These are phyloP conservation scores for Plectrocnemia conspersa DNA, from an alignment of 1,140 invertebrate species.

Conservation along the genomic window DNA sequence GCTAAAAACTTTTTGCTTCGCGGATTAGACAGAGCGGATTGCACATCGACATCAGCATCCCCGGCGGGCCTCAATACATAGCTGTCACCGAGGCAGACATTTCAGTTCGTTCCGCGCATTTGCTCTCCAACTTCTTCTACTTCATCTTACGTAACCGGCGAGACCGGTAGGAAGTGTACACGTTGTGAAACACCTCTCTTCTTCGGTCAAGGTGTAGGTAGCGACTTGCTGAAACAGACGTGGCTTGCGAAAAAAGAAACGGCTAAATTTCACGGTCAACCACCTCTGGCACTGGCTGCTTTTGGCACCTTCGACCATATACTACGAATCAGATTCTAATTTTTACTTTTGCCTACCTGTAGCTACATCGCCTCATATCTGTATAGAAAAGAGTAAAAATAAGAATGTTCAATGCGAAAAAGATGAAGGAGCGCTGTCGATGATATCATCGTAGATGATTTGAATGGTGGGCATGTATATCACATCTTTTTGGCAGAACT, in stretches of 20 bases:
- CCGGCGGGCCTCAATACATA: background rate
- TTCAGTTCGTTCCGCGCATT: conserved; percentile 2
- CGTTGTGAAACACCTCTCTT: background rate
- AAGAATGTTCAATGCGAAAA: too few relatives aligned
- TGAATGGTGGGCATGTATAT: too few relatives aligned
- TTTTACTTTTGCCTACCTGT: too few relatives aligned
- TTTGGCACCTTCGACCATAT: too few relatives aligned
- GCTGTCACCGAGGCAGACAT: background rate
- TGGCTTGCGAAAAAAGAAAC: background rate
- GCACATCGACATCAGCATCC: conserved; percentile 6
- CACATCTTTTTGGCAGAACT: too few relatives aligned
- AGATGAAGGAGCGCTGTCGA: too few relatives aligned
- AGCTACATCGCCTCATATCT: too few relatives aligned
- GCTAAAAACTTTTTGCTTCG: conserved; percentile 2
- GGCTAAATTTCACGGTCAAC: too few relatives aligned
- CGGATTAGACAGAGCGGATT: background rate
- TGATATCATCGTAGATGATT: too few relatives aligned
- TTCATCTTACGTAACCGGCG: conserved; percentile 3
- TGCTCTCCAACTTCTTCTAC: background rate
- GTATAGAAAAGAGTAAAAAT: too few relatives aligned
- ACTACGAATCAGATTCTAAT: too few relatives aligned
- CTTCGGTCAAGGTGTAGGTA: background rate
- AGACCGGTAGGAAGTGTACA: conserved; percentile 2
- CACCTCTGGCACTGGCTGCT: too few relatives aligned
- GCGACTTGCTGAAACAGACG: background rate